Evolutionary conservation across 2,113 vertebrate genomes (phyloP), one percentile per base, ranked within the genome.

Genomic region (Lasiurus cinereus): DNA sequence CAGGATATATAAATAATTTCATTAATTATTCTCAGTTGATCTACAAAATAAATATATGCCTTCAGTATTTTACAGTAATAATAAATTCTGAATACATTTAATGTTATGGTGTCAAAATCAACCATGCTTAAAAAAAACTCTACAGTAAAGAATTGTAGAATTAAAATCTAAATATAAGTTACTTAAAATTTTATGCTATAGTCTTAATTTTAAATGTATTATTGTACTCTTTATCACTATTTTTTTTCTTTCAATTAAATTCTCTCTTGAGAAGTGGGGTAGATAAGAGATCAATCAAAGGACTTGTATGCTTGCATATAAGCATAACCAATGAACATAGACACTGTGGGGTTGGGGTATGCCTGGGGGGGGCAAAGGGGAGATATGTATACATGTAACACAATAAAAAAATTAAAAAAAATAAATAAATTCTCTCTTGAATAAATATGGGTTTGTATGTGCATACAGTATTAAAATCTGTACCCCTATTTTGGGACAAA

Each of bases 151-250:
- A 48, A 78, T 69, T 67, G 59, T 0, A 50, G 12, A 79, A 74
- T 84, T 46, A 62, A 87, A 88, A 88, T 64, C 14, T 59, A 93
- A 95, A 50, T 50, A 73, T 56, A 56, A 62, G 0, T n/a, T 46
- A 74, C 52, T 14, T 89, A 80, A 95, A 80, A 62, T 85, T 54
- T 69, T 50, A 70, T 36, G 6, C 8, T 36, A 85, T 80, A 90
- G 6, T 46, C 15, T 93, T 90, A 33, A 83, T 90, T 83, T 85
- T 66, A 96, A 69, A 54, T 48, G 12, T 83, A 88, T 33, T 54
- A 31, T 64, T 52, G 18, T 54, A 91, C 13, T n/a, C 9, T 24
- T 50, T 83, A 70, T 52, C 43, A 29, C 3, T 76, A 74, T 83
- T 48, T 3, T 50, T 91, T 94, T 88, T 27, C 31, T 90, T 88